Base-by-base conservation (phyloP, 2,113 vertebrate genomes). In the Trematocara stigmaticum region DNA sequence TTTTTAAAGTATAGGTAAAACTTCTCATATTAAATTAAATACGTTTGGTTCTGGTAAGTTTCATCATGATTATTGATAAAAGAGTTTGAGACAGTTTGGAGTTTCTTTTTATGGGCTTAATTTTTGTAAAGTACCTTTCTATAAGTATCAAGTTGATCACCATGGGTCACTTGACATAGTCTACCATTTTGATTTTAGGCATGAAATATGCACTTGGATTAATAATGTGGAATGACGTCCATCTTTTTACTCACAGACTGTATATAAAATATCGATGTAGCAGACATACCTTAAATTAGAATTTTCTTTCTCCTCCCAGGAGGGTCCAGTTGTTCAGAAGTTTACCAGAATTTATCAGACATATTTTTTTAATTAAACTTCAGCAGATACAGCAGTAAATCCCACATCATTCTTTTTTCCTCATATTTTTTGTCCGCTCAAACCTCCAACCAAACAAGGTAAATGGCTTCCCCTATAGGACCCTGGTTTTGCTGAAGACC, bases 261-360 rank as follows among this genome's bases (percentile, higher is more conserved):
- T 47, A 18, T 47, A 18, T 74, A 74, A 71, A 71, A 10, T 29
- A 47, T 49, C 1, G 4, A 74, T 74, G 42, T 49, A 2, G 42
- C 38, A 45, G 20, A 26, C 38, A 26, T 71, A 15, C 38, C 66
- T 74, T 47, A 26, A 71, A 45, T 15, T 4, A 9, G 5, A 3
- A 6, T 5, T 42, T 13, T 34, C 0, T 0, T 26, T 6, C 59
- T 64, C 16, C 3, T 64, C 0, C 2, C 13, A 71, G 66, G 20
- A 42, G 1, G 13, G 13, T 69, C 38, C 20, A 69, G 64, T 2
- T 69, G 11, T 42, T 42, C 38, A 42, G 7, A 42, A 26, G 11
- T 42, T 20, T 45, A 3, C 64, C n/a, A 69, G 2, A 42, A 45
- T 42, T 9, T 1, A 69, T 69, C 0, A 42, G 35, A 69, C 35